phyloP scores from a whole-genome alignment of 1,140 invertebrate species.

The Contarinia nasturtii region DNA sequence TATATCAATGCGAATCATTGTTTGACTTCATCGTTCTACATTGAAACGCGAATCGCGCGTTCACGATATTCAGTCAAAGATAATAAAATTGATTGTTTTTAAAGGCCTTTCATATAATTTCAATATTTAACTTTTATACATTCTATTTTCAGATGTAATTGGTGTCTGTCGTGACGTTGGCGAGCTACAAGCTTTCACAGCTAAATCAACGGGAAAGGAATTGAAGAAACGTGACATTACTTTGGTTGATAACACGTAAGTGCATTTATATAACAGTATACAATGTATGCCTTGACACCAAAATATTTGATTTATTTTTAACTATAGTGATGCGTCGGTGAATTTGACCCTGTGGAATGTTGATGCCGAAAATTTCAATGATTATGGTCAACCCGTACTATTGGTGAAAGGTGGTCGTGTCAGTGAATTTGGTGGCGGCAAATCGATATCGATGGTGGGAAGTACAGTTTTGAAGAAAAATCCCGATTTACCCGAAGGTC shows the following conservation, averaged over 20 bases:
- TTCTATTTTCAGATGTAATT: conserved; percentile 57
- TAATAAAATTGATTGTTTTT: no score
- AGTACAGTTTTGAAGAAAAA: conserved; percentile 54
- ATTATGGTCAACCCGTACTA: conserved; percentile 53
- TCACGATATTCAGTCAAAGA: no score
- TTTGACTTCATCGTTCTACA: no score
- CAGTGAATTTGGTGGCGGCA: conserved; percentile 56
- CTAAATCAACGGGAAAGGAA: conserved; percentile 56
- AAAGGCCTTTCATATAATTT: conserved; percentile 4
- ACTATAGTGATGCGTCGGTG: conserved; percentile 26
- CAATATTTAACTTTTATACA: conserved; percentile 1
- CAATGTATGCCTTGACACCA: no score
- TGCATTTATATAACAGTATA: no score
- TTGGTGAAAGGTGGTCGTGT: conserved; percentile 61
- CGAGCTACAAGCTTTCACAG: conserved; percentile 53
- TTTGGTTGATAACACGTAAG: conserved; percentile 49
- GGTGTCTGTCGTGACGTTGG: conserved; percentile 62
- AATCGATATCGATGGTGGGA: conserved; percentile 22
- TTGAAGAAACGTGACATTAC: conserved; percentile 77
- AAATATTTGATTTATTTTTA: not conserved
- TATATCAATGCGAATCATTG: no score
- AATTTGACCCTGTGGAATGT: conserved; percentile 55
- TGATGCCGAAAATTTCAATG: conserved; percentile 71
- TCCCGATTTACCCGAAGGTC: conserved; percentile 76
- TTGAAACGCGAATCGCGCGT: no score